These are phyloP conservation scores for Neodontobutis hainanensis DNA, from an alignment of 2,113 vertebrate species.

Conservation along the genomic window DNA sequence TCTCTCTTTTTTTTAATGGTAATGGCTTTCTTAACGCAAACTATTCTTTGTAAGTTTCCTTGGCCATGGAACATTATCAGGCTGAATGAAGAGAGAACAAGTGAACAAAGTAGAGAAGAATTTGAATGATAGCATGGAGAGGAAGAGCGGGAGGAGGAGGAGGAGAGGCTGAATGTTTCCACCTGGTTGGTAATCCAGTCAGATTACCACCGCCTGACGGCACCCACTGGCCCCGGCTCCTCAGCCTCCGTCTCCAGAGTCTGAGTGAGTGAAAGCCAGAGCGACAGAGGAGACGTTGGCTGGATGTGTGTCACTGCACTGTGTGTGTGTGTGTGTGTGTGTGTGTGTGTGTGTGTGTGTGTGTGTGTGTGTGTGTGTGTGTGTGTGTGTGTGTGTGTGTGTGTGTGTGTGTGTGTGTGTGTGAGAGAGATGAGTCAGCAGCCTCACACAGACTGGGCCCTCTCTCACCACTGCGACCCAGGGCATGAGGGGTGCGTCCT, in stretches of 20 bases:
- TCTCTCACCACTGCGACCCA: slow-evolving; percentile 24
- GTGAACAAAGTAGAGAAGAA: slow-evolving; percentile 10
- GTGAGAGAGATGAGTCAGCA: slow-evolving; percentile 67
- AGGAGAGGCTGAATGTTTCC: slow-evolving; percentile 76
- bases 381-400: slow-evolving; percentile 9
- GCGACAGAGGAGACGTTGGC: slow-evolving; percentile 35
- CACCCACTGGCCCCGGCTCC: slow-evolving; percentile 69
- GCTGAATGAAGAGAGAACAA: neutral
- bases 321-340: slow-evolving; percentile 10
- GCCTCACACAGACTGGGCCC: slow-evolving; percentile 29
- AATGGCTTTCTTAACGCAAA: no score
- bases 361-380: slow-evolving; percentile 3
- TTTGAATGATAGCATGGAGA: slow-evolving; percentile 44
- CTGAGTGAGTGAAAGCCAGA: slow-evolving; percentile 60
- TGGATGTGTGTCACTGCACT: slow-evolving; percentile 25
- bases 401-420: slow-evolving; percentile 7
- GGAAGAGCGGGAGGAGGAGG: slow-evolving; percentile 13
- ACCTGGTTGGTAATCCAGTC: slow-evolving; percentile 83
- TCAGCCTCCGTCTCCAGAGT: slow-evolving; percentile 65
- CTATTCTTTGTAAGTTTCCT: no score
- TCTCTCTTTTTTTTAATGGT: no score
- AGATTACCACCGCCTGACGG: slow-evolving; percentile 80
- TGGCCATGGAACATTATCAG: no score
- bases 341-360: slow-evolving; percentile 5
- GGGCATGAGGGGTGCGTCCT: slow-evolving; percentile 48